These are phyloP conservation scores for Heliconius eleuchia DNA, from an alignment of 1,140 invertebrate species.

Conservation along the genomic window DNA sequence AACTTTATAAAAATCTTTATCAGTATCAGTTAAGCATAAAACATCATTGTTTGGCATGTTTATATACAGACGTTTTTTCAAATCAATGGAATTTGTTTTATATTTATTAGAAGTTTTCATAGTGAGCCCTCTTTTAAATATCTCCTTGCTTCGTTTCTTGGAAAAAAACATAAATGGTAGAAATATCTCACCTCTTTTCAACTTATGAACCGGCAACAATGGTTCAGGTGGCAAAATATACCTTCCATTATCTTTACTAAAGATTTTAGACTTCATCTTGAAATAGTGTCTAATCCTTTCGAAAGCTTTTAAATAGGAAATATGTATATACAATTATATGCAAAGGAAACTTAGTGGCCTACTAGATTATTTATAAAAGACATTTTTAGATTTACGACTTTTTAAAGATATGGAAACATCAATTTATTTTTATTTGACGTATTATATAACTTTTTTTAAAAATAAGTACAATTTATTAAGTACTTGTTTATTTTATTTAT, in stretches of 20 bases:
- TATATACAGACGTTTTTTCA: conserved; percentile 44
- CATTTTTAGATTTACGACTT: background rate
- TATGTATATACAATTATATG: background rate
- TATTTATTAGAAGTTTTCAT: conserved; percentile 52
- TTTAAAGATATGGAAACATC: too few relatives aligned
- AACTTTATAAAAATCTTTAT: conserved; percentile 53
- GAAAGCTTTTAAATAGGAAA: background rate
- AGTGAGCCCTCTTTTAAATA: conserved; percentile 41
- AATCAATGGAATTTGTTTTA: conserved; percentile 50
- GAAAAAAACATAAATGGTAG: conserved; percentile 58
- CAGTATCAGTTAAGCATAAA: conserved; percentile 48
- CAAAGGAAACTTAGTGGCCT: background rate
- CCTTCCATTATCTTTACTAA: conserved; percentile 22
- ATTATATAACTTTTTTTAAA: background rate
- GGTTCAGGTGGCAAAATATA: conserved; percentile 41
- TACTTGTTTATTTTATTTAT: background rate
- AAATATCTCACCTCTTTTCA: conserved; percentile 50
- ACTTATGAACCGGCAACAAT: conserved; percentile 42
- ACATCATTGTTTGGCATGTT: conserved; percentile 44
- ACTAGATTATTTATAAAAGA: background rate
- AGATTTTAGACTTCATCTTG: background rate
- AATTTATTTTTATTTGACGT: background rate
- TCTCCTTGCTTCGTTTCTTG: conserved; percentile 49
- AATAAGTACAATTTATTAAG: background rate
- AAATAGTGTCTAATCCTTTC: background rate